phyloP scores from a whole-genome alignment of 2,888 invertebrate species.

The Suillia variegata region DNA sequence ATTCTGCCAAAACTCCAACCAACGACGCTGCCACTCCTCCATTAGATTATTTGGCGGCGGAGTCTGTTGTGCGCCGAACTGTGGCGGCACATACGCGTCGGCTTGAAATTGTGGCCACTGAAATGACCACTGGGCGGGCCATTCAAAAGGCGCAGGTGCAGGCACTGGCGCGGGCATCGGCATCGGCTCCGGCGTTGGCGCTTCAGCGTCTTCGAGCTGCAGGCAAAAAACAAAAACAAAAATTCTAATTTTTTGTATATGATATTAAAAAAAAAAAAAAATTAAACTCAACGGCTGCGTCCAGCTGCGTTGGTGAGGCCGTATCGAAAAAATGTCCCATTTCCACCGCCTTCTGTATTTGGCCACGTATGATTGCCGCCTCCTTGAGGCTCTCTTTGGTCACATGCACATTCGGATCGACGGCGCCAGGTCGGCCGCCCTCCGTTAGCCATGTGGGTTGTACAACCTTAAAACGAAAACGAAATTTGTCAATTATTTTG shows the following conservation, averaged over 20 bases:
- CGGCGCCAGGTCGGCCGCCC: background rate
- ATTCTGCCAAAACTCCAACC: background rate
- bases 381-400: conserved; percentile 40
- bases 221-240: too few relatives aligned
- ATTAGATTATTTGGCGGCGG: too few relatives aligned
- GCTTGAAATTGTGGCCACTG: background rate
- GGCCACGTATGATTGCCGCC: conserved; percentile 37
- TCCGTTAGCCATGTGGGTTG: conserved; percentile 41
- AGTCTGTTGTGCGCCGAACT: too few relatives aligned
- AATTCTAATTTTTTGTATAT: too few relatives aligned
- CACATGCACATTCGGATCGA: conserved; percentile 36
- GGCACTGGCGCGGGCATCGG: background rate
- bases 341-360: conserved; percentile 43
- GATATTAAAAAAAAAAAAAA: too few relatives aligned
- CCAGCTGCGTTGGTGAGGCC: too few relatives aligned
- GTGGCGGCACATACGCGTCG: background rate
- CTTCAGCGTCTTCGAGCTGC: too few relatives aligned
- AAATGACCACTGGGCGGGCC: background rate
- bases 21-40: background rate
- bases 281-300: too few relatives aligned
- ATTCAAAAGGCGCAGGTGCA: background rate
- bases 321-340: conserved; percentile 36
- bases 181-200: background rate
- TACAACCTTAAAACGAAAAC: conserved; percentile 35
- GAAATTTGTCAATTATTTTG: background rate